Conservation (phyloP, 2,113 vertebrate genomes). For the Syngnathus scovelli region DNA sequence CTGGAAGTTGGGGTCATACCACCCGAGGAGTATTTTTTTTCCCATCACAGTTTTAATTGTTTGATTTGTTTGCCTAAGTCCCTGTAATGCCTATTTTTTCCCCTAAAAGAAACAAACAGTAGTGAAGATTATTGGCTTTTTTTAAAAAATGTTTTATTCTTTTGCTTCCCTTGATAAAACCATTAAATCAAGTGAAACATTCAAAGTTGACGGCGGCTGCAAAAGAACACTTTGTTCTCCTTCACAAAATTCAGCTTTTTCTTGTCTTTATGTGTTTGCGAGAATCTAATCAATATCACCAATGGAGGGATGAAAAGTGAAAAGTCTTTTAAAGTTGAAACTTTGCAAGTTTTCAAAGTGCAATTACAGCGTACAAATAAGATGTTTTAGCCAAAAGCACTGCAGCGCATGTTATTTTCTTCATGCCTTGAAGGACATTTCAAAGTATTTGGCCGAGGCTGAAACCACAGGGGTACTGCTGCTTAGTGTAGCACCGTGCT, state of each 20-base stretch:
- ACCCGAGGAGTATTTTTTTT: no score
- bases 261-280: constrained; percentile 25
- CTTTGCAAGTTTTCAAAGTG: constrained; percentile 69
- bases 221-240: constrained; percentile 61
- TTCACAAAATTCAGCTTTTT: constrained; percentile 29
- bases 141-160: no score
- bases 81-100: constrained; percentile 27
- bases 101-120: constrained; percentile 36
- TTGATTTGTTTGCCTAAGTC: no score
- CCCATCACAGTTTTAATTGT: no score
- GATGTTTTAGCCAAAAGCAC: constrained; percentile 65
- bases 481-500: constrained; percentile 64
- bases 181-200: constrained; percentile 51
- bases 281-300: constrained; percentile 64
- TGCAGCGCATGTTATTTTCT: constrained; percentile 52
- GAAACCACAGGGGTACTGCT: constrained; percentile 68
- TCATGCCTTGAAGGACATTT: constrained; percentile 70
- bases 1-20: no score
- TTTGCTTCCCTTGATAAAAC: constrained; percentile 57
- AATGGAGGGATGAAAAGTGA: constrained; percentile 56
- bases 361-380: constrained; percentile 70
- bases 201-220: constrained; percentile 56
- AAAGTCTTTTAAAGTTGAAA: constrained; percentile 60
- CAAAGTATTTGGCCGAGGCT: constrained; percentile 63
- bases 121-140: constrained; percentile 56